phyloP scores from a whole-genome alignment of 2,797 vertebrate species.

The Harpagifer antarcticus region DNA sequence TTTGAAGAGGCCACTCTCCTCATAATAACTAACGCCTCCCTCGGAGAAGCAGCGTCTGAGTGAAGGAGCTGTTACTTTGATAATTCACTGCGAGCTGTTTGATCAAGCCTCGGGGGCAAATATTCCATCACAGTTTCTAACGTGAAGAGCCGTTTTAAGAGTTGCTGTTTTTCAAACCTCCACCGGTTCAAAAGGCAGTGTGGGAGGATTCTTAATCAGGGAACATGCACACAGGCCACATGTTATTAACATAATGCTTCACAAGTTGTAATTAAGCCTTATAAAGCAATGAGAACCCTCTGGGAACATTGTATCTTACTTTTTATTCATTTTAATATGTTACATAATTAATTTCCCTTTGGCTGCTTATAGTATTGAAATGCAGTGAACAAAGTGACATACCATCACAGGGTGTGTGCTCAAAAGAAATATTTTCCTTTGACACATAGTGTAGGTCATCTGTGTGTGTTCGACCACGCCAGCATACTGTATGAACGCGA shows the following conservation, averaged over 20 bases:
- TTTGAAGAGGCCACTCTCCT: conserved; percentile 56
- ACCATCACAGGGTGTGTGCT: not conserved
- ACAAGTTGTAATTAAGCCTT: conserved; percentile 70
- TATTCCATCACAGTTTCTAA: conserved; percentile 55
- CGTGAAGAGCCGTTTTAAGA: conserved; percentile 43
- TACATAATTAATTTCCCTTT: conserved; percentile 50
- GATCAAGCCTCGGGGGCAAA: conserved; percentile 69
- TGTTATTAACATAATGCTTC: conserved; percentile 70
- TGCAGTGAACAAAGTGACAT: conserved; percentile 11
- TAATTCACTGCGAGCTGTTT: conserved; percentile 67
- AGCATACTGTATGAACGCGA: not conserved
- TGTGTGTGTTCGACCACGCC: not conserved
- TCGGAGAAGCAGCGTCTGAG: conserved; percentile 35
- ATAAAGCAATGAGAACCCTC: conserved; percentile 45
- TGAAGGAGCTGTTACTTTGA: conserved; percentile 66
- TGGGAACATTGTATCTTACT: conserved; percentile 28
- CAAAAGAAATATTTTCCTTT: not conserved
- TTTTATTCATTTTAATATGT: conserved; percentile 50
- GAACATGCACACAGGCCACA: conserved; percentile 58
- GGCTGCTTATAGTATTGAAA: conserved; percentile 40
- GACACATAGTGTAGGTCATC: no score
- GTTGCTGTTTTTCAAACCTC: conserved; percentile 60
- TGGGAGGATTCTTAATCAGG: conserved; percentile 74
- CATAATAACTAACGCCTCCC: conserved; percentile 42
- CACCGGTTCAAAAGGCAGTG: conserved; percentile 69